A percentile compares a stretch with the other conserved stretches of the same genome.
phyloP scores from a whole-genome alignment of 2,888 invertebrate genomes.

The Suillia variegata region DNA sequence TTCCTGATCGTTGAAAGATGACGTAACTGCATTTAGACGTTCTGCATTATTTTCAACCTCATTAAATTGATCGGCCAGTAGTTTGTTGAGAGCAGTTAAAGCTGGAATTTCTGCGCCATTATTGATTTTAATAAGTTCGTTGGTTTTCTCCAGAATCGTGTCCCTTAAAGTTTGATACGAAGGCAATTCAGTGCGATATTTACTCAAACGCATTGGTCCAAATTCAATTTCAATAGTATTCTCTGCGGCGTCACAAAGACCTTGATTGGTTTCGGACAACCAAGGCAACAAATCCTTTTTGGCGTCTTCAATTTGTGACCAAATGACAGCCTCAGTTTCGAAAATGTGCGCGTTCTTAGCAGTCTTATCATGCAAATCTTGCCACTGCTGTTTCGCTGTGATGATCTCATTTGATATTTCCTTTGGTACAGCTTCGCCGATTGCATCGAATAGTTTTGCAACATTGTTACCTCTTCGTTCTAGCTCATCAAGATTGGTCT shows the following conservation, averaged over 20 bases:
- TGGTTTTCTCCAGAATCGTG: constrained; percentile 78
- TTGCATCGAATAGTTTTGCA: constrained; percentile 61
- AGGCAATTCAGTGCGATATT: constrained; percentile 86
- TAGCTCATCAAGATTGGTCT: constrained; percentile 76
- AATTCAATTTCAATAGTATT: constrained; percentile 81
- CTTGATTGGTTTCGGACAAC: constrained; percentile 81
- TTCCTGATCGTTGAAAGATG: constrained; percentile 76
- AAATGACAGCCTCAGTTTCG: constrained; percentile 88
- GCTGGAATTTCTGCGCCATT: constrained; percentile 74
- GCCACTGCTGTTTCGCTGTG: constrained; percentile 71
- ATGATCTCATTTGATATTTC: constrained; percentile 61
- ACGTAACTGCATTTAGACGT: constrained; percentile 75
- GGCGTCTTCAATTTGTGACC: constrained; percentile 89
- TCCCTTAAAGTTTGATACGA: constrained; percentile 76
- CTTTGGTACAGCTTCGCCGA: constrained; percentile 65
- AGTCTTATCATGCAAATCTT: constrained; percentile 72
- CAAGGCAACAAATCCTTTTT: constrained; percentile 83
- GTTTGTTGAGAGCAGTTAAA: constrained; percentile 67
- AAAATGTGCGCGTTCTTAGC: constrained; percentile 77
- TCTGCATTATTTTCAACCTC: constrained; percentile 75
- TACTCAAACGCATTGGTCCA: constrained; percentile 76
- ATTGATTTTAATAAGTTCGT: constrained; percentile 78
- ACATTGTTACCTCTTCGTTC: constrained; percentile 69
- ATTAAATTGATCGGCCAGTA: constrained; percentile 77
- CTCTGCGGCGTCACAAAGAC: constrained; percentile 75